Percentiles rank a stretch among this genome's conserved stretches.
These are phyloP conservation scores for Anhinga anhinga DNA, from an alignment of 2,113 vertebrate species.

Conservation along the genomic window DNA sequence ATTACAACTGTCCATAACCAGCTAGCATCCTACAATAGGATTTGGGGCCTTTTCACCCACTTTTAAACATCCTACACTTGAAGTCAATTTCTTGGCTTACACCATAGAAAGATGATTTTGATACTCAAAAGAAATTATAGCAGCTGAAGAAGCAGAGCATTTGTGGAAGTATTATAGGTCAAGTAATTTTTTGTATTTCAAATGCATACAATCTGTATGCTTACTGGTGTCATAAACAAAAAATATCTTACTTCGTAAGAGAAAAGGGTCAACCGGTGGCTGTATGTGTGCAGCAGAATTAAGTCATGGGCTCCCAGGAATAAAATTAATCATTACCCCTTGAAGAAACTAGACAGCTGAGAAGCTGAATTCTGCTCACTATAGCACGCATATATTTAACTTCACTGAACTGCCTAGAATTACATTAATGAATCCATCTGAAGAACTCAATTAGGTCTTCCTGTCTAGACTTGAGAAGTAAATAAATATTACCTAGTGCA, in stretches of 20 bases:
- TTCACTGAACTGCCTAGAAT: background rate
- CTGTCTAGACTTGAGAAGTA: slow-evolving; percentile 36
- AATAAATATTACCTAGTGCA: slow-evolving; percentile 21
- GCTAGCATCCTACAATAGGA: background rate
- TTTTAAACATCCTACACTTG: background rate
- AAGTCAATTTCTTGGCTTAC: background rate
- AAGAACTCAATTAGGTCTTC: slow-evolving; percentile 1
- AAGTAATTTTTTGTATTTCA: background rate
- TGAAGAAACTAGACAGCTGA: slow-evolving; percentile 9
- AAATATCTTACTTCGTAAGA: background rate
- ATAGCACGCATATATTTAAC: slow-evolving; percentile 1
- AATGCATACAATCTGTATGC: background rate
- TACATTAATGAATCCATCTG: background rate
- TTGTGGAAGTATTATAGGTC: background rate
- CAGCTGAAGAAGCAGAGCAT: background rate
- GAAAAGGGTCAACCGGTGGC: background rate
- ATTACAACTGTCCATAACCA: background rate
- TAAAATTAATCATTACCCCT: background rate
- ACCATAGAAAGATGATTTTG: background rate
- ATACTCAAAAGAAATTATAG: background rate
- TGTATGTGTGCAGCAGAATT: background rate
- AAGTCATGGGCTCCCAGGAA: background rate
- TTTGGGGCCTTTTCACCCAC: background rate
- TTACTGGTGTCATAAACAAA: background rate
- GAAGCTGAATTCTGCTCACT: background rate